Base-by-base conservation (phyloP, 2,113 vertebrate genomes). In the Cryptotis parvus region DNA sequence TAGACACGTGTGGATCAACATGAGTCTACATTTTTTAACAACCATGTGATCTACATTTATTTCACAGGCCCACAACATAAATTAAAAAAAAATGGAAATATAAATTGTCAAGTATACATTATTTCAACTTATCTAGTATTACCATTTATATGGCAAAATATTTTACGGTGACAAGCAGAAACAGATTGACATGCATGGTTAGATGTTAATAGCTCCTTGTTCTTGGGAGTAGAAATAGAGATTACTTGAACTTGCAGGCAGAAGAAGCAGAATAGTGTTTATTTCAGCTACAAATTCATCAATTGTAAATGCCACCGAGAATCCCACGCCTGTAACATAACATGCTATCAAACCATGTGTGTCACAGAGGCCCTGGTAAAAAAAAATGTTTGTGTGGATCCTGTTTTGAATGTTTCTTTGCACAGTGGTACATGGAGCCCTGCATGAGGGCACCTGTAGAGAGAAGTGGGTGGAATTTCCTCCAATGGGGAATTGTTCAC, bases 1-100 rank as follows among this genome's bases (percentile, higher is more conserved):
- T 69, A 92, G 24, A 75, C 26, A 76, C 12, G n/a, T n/a, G 4
- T 68, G 37, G 5, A 35, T 78, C 58, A 84, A 24, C 68, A 8
- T 52, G 16, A 52, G 49, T 52, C 7, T 52, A n/a, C n/a, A n/a
- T 75, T 55, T 3, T 90, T 84, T 73, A 61, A 85, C 1, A 1
- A 68, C 45, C 45, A 45, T 81, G 49, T 16, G 29, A 72, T 78
- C 75, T 80, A 39, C 9, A 90, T 87, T 90, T 58, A 83, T 77
- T 66, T 83, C 4, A 70, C 27, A 27, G 65, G 52, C 12, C 63
- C 33, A 82, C 3, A 27, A 22, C 22, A 20, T 68, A 73, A 41
- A 84, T 27, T 84, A 29, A 87, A 69, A n/a, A n/a, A n/a, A n/a
- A n/a, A n/a, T n/a, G n/a, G n/a, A 69, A 81, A 91, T 0, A 85